Evolutionary conservation across 2,113 vertebrate genomes (phyloP).

Genomic region (Phyllopteryx taeniolatus): DNA sequence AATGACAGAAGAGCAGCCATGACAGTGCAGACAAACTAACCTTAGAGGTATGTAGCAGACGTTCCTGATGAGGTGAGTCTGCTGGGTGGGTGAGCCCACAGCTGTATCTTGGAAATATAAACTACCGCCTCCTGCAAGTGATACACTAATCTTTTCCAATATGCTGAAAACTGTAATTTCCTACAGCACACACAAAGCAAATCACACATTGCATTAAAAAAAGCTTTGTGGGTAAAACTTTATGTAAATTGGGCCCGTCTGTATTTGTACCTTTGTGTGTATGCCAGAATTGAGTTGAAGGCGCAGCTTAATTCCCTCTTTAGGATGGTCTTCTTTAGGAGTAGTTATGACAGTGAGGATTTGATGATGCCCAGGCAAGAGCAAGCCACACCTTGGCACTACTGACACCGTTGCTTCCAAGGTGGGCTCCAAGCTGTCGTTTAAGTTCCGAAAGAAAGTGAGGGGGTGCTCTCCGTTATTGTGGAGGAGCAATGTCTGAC

Average conservation of each 20-base stretch:
- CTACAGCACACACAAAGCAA: slow-evolving; percentile 59
- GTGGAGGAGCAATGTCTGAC: slow-evolving; percentile 77
- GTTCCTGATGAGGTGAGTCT: slow-evolving; percentile 78
- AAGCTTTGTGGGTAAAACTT: not conserved
- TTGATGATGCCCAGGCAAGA: slow-evolving; percentile 80
- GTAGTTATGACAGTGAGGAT: slow-evolving; percentile 78
- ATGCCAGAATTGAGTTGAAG: slow-evolving; percentile 81
- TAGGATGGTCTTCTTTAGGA: slow-evolving; percentile 64
- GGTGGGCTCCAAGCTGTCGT: slow-evolving; percentile 43
- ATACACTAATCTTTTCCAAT: slow-evolving; percentile 73
- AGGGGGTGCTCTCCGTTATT: slow-evolving; percentile 77
- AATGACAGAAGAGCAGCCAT: not conserved
- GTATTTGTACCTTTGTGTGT: slow-evolving; percentile 77
- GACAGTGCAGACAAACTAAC: slow-evolving; percentile 13
- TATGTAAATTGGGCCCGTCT: not conserved
- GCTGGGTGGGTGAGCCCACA: slow-evolving; percentile 71
- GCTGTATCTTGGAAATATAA: slow-evolving; percentile 85
- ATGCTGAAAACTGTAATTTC: slow-evolving; percentile 75
- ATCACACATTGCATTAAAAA: not conserved
- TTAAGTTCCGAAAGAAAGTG: slow-evolving; percentile 73
- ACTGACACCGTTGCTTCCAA: slow-evolving; percentile 56
- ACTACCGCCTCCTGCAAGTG: slow-evolving; percentile 72
- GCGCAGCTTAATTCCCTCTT: slow-evolving; percentile 67
- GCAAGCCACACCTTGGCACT: slow-evolving; percentile 76
- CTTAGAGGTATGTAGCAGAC: slow-evolving; percentile 75